Evolutionary conservation across 2,113 vertebrate species (phyloP).

Genomic region (Micronycteris hirsuta): DNA sequence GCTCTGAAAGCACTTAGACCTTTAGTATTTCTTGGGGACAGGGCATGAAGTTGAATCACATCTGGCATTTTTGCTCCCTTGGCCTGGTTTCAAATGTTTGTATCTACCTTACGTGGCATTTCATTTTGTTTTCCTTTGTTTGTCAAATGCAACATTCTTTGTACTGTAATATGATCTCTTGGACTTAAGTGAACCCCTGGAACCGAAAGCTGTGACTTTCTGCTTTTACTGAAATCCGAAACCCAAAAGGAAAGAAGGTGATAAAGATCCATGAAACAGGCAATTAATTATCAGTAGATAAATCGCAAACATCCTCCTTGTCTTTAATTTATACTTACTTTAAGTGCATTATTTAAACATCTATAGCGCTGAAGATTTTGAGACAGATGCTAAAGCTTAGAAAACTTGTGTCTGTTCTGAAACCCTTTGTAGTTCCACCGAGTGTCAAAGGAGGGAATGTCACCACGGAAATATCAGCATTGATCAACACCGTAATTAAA

Average conservation of each 20-base stretch:
- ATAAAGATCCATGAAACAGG: background rate
- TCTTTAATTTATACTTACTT: background rate
- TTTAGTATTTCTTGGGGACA: background rate
- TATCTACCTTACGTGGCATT: background rate
- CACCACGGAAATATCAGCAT: conserved; percentile 84
- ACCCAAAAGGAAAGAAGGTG: background rate
- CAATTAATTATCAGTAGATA: background rate
- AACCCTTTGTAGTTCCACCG: conserved; percentile 86
- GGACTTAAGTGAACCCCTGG: background rate
- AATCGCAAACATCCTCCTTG: background rate
- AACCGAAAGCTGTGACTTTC: background rate
- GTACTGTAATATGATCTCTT: background rate
- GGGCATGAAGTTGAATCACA: background rate
- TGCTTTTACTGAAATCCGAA: conserved; percentile 28
- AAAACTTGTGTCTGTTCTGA: conserved; percentile 41
- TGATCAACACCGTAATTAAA: conserved; percentile 85
- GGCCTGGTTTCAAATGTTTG: background rate
- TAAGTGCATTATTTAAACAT: background rate
- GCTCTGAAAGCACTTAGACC: background rate
- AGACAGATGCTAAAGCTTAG: background rate
- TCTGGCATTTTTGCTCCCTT: background rate
- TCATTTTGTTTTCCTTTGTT: background rate
- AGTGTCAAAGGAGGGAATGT: conserved; percentile 92
- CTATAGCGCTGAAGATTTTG: background rate
- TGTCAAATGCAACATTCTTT: background rate